Evolutionary conservation across 1,140 invertebrate species (phyloP), one percentile per base, ranked within the genome.

Genomic region (Acromyrmex charruanus): DNA sequence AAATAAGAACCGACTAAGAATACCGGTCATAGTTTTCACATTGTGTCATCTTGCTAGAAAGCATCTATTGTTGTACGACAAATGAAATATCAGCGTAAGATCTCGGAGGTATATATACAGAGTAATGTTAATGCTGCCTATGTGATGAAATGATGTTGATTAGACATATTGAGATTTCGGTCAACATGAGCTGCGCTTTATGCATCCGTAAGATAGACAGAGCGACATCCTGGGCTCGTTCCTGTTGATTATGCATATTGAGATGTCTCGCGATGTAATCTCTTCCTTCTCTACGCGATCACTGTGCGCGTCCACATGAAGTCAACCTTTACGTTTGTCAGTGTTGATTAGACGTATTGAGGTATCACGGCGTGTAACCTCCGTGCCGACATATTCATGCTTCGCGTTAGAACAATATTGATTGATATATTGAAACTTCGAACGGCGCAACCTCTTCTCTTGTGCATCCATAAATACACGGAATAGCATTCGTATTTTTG

Each of bases 271-370:
- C 44, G 12, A 66, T 21, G 58, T 80, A 39, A 80, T 80, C 44
- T 63, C 35, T 25, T 12, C n/a, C 49, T 9, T 18, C 18, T 53
- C 7, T 2, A 1, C 18, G 16, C 61, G 10, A 12, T 0, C 75
- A 51, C 25, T 53, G 4, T 2, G 3, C 18, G 10, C 61, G 3
- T 18, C 2, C 75, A 51, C 55, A 39, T 14, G 10, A 7, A 61
- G 21, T 16, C 49, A 51, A 44, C 77, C 3, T 68, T 25, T 28
- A 14, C 51, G 28, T 59, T 53, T 80, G 28, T 68, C 28, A 68
- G 21, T 39, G 77, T 69, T 68, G 49, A 80, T 80, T 80, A 69
- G 61, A 80, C 39, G 18, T 53, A 79, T 79, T 68, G 77, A 79
- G 44, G 14, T 68, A 21, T 79, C 61, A 16, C 14, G 9, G 4